These are phyloP conservation scores for Nemurella pictetii DNA, from an alignment of 2,888 invertebrate genomes.

Conservation along the genomic window DNA sequence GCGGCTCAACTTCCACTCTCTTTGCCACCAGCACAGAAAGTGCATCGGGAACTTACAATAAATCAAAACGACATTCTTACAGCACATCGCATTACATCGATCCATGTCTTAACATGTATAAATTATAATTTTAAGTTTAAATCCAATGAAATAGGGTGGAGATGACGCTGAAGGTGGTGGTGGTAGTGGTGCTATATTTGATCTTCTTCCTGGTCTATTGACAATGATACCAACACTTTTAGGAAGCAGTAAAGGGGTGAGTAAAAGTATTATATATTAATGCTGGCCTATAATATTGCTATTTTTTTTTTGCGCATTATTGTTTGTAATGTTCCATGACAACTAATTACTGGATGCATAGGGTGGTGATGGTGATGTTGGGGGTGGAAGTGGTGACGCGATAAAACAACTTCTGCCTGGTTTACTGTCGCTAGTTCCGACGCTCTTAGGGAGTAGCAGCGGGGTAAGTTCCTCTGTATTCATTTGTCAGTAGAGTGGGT, in stretches of 20 bases:
- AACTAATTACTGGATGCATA: too few species aligned
- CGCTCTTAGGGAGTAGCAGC: constrained; percentile 32
- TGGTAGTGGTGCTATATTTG: neutral
- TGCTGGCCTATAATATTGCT: too few species aligned
- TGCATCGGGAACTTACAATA: too few species aligned
- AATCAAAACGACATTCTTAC: too few species aligned
- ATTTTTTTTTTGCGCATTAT: too few species aligned
- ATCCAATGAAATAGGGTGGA: neutral
- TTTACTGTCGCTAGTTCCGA: neutral
- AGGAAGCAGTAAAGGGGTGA: constrained; percentile 34
- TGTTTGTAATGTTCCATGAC: too few species aligned
- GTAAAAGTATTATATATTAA: neutral
- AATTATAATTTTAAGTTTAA: neutral
- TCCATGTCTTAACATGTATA: too few species aligned
- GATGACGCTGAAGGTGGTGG: neutral
- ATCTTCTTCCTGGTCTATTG: neutral
- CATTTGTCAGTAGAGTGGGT: too few species aligned
- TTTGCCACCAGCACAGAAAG: too few species aligned
- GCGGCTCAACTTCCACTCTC: too few species aligned
- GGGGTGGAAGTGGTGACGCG: neutral
- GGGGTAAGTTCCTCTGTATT: constrained; percentile 37
- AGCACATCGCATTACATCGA: too few species aligned
- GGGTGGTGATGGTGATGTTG: constrained; percentile 1
- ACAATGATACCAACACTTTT: constrained; percentile 20
- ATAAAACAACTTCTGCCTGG: neutral